Base-by-base conservation (phyloP, 2,797 vertebrate species). In the Morus bassanus region DNA sequence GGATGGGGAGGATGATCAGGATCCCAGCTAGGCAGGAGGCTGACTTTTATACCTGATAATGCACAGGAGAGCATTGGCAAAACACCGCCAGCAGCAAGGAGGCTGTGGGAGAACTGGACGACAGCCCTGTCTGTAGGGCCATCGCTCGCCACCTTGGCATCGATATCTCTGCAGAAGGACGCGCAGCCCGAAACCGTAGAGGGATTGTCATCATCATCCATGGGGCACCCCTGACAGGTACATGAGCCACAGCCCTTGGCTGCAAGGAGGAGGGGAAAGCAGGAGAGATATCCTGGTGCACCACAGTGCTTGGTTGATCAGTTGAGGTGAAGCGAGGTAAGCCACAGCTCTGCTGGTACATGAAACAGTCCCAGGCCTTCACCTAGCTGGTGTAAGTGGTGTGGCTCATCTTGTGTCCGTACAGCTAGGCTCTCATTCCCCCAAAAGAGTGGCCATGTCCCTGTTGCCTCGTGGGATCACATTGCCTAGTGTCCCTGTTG, bases 161-260 rank as follows among this genome's bases (percentile, higher is more conserved):
- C 1, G 98, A 98, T 72, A 89, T 97, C 21, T 98, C 98, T n/a
- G 89, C 97, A 8, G 98, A 98, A 72, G 96, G 94, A 33, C 90
- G 69, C 2, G 86, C 97, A 45, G 97, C 97, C 85, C 96, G 8
- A 67, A 98, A 97, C 54, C 90, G 67, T 57, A 98, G 86, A 78
- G 99, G 99, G 82, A 98, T 99, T 1, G 96, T 98, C 64, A 11
- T 99, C 51, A 97, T 99, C 9, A 21, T 99, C 51, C 98, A 99
- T 1, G 99, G 99, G 77, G 98, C 99, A 1, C 99, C 99, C 12
- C 67, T 97, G 51, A 98, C 98, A 96, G 99, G 99, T 99, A 97
- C 3, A 9, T 51, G 50, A 45, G 19, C 43, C 1, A 0, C 51
- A 67, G 60, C 35, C 45, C 8, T 28, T 37, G 24, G 65, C 57